Evolutionary conservation across 1,140 invertebrate species (phyloP), one percentile per base, ranked within the genome.

Genomic region (Nylanderia fulva): DNA sequence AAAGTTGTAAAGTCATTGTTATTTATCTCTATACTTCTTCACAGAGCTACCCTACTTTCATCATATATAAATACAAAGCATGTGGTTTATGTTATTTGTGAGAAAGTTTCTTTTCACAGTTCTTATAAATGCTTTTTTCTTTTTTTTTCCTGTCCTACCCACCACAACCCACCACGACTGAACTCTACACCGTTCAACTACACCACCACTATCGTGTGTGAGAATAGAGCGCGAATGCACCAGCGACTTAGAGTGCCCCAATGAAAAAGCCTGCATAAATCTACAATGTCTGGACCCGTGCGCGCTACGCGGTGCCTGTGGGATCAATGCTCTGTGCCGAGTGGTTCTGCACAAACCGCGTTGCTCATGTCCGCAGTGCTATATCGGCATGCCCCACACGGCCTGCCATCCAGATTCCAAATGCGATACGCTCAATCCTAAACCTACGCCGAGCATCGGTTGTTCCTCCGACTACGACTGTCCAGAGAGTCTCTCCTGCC

Each of bases 231-330:
- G 97, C 95, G 97, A 98, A 96, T 99, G 98, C 95, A 97, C 97
- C 95, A 97, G 96, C 94, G 98, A 99, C 96, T 96, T 96, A 95
- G 98, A 98, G 95, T 99, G 98, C 95, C 96, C 98, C 85, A 97
- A 97, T 95, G 98, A 98, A 95, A 98, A 98, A 95, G 97, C 98
- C 93, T 99, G 98, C 96, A 96, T 98, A 94, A 97, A 97, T 95
- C 96, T 96, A 92, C 96, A 97, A 94, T 99, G 98, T 94, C 96
- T 98, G 94, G 98, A 99, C 95, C 98, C 98, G 87, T 99, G 98
- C 95, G 97, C 96, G 90, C 95, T 98, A 89, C 96, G 97, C 88
- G 98, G 97, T 88, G 97, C 97, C 84, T 99, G 98, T 94, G 98
- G 98, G 84, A 96, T 97, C 87, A 98, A 98, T 95, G 98, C 98